Percentiles rank a stretch among this genome's conserved stretches.
phyloP scores from a whole-genome alignment of 2,113 vertebrate genomes.

The Sebastes fasciatus region DNA sequence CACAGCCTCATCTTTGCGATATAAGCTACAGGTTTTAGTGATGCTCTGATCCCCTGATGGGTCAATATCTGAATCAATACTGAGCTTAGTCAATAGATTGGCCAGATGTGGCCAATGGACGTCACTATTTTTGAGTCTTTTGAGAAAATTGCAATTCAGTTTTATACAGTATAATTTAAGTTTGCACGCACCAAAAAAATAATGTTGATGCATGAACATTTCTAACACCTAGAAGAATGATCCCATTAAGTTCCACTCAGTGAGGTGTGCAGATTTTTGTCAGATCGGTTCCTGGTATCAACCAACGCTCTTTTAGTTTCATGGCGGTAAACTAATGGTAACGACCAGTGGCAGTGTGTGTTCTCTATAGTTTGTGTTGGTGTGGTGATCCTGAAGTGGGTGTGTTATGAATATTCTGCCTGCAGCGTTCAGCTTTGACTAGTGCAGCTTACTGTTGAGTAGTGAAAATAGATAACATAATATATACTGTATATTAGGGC shows the following conservation, averaged over 20 bases:
- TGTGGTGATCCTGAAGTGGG: neutral
- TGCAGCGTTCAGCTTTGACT: neutral
- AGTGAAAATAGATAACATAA: neutral
- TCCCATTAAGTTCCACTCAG: neutral
- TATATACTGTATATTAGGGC: too few relatives aligned
- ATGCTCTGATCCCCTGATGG: neutral
- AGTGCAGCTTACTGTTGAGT: neutral
- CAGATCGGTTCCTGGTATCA: too few relatives aligned
- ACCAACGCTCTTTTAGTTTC: too few relatives aligned
- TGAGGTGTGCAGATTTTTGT: neutral
- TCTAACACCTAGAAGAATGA: neutral
- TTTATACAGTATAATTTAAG: neutral
- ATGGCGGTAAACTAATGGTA: too few relatives aligned
- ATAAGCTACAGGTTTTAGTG: neutral
- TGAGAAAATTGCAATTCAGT: neutral
- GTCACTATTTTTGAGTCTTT: neutral
- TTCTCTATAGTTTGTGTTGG: neutral
- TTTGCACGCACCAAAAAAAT: neutral
- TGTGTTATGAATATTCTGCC: neutral
- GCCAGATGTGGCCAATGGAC: neutral
- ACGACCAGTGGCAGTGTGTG: neutral
- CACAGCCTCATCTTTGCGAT: neutral
- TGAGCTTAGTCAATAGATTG: neutral
- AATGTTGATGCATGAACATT: neutral
- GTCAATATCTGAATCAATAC: neutral